A percentile compares a stretch with the other conserved stretches of the same genome.
phyloP scores from a whole-genome alignment of 2,797 vertebrate species.

The Limnodromus scolopaceus region DNA sequence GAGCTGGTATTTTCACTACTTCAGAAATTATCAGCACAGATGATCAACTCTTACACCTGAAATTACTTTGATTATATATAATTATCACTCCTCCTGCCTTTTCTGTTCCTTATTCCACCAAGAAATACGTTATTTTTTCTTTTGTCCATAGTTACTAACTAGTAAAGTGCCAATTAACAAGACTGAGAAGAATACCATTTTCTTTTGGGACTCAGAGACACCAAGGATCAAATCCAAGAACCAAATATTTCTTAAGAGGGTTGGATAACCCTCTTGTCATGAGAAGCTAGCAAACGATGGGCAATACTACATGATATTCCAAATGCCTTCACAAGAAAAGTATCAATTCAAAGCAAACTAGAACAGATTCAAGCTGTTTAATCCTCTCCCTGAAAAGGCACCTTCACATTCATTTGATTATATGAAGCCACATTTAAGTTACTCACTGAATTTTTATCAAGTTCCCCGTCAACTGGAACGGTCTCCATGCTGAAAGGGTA shows the following conservation, averaged over 20 bases:
- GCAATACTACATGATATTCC: neutral
- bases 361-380: neutral
- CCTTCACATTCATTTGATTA: neutral
- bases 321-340: neutral
- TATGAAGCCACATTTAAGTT: neutral
- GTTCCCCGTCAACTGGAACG: slow-evolving; percentile 63
- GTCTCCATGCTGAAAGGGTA: slow-evolving; percentile 73
- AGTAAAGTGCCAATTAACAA: neutral
- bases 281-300: neutral
- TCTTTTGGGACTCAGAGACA: neutral
- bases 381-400: neutral
- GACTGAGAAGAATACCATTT: neutral
- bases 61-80: neutral
- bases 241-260: neutral
- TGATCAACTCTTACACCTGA: neutral
- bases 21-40: neutral
- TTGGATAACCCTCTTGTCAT: neutral
- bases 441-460: slow-evolving; percentile 76
- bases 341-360: neutral
- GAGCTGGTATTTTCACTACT: neutral
- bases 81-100: neutral
- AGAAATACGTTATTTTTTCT: neutral
- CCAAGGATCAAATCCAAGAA: neutral
- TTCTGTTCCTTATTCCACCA: neutral
- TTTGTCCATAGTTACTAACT: neutral